Base-by-base conservation (phyloP, 2,113 vertebrate species). In the Hiodon alosoides region DNA sequence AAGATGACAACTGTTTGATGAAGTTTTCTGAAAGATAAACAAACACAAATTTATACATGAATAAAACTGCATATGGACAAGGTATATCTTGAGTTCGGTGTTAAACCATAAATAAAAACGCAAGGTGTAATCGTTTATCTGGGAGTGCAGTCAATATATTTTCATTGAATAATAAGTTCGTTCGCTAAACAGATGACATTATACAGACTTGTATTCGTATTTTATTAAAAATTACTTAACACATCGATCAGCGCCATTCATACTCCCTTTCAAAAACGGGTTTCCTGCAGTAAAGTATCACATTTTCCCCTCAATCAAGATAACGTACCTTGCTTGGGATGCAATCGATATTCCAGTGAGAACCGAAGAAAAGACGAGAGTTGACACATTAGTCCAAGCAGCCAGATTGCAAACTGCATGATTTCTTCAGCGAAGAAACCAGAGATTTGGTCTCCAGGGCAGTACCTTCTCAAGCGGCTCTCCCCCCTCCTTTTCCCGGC, bases 311-410 rank as follows among this genome's bases (percentile, higher is more conserved):
- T 31, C 31, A 31, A 31, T 31, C 31, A 73, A 53, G 74, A 77
- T 84, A 48, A 4, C 51, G 16, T 89, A 96, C 95, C 95, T 94
- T 96, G 95, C 80, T 91, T 88, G 46, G 94, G 95, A 85, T 96
- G 94, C 80, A 95, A 85, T 79, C 85, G 91, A 74, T 91, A 68
- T 75, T 89, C 90, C 87, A 90, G 82, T 8, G 91, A 86, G 72
- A 71, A 85, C 77, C 86, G 48, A 85, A 90, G 77, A 79, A 95
- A 88, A 57, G 92, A 84, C 83, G 91, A 89, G 83, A 96, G 86
- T 77, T 91, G 91, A 87, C 87, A 94, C 87, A 93, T 89, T 85
- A 97, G 89, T 88, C 81, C 89, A 85, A 92, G 78, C 86, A 94
- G 88, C 92, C 93, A 91, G 83, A 89, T 84, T 88, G 88, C 89